Evolutionary conservation across 2,113 vertebrate genomes (phyloP), one percentile per base, ranked within the genome.

Genomic region (Microtus montanus): DNA sequence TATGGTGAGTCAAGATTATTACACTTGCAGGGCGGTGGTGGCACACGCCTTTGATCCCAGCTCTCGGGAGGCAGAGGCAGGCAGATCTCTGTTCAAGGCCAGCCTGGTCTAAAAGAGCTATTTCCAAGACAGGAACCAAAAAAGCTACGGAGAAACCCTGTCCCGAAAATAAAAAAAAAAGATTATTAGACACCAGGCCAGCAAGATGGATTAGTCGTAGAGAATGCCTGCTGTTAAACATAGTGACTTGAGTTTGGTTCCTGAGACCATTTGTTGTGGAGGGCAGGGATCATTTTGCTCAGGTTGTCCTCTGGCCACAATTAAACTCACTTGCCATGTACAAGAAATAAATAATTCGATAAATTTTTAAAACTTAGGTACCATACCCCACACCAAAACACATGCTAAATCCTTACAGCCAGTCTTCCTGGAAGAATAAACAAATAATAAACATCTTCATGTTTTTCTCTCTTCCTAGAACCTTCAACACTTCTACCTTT

Each of bases 1-100:
- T 63, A 15, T 86, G 10, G n/a, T 20, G n/a, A 90, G 17, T 54
- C 90, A 84, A 92, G 87, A 83, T 61, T 86, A 28, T 70, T 79
- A 87, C 61, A 11, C 5, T 38, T 12, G 47, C 47, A 9, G 47
- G 47, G 47, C 47, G 9, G 9, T 49, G 47, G 9, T 49, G 47
- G 47, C 47, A 9, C 47, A 49, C 1, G 47, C 47, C 47, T 49
- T 49, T 49, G 11, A 49, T 49, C 47, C 47, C 47, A 49, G 9
- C 47, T 0, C 47, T 49, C 9, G 9, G 9, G 47, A 49, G 47
- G 47, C 47, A 49, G 47, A 49, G 47, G 47, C 47, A 49, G 47
- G 47, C 9, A 9, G 47, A 49, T 49, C 47, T 49, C 47, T 49
- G 47, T 49, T 49, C 2, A 10, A 49, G 8, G 9, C 9, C 47